Conservation (phyloP, 2,113 vertebrate genomes). For the Ia io region DNA sequence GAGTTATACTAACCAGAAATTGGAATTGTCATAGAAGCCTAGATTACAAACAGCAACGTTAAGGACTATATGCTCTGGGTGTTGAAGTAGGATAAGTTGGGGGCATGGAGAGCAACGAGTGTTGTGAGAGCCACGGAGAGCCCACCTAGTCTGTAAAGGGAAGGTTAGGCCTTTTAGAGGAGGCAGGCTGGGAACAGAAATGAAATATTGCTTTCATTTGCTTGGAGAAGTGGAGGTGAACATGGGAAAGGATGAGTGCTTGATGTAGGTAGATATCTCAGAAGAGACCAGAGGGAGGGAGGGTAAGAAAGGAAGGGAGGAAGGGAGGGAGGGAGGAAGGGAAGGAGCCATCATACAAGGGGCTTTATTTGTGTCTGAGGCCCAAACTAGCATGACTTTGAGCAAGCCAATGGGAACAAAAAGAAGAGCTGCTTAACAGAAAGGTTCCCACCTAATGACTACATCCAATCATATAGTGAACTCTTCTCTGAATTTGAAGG, state of each 20-base stretch:
- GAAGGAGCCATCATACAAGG: background rate
- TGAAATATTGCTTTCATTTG: background rate
- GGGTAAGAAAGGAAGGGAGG: fast-evolving
- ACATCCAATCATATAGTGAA: background rate
- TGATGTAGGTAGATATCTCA: no score
- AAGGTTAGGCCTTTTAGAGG: background rate
- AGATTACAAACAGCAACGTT: background rate
- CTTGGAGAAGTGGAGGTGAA: background rate
- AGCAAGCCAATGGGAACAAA: background rate
- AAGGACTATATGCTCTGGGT: background rate
- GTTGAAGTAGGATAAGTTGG: background rate
- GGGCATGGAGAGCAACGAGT: fast-evolving
- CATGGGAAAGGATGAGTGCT: background rate
- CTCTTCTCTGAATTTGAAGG: background rate
- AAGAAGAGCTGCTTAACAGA: background rate
- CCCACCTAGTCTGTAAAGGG: background rate
- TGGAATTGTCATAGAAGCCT: background rate
- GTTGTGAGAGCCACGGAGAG: fast-evolving
- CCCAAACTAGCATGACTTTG: background rate
- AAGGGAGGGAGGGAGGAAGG: no score
- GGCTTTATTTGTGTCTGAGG: background rate
- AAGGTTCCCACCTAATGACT: background rate
- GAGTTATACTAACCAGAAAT: background rate
- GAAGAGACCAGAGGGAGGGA: background rate
- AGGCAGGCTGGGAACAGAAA: background rate